Percentiles rank a stretch among this genome's conserved stretches.
Conservation (phyloP, 2,888 invertebrate species). For the Philonicus albiceps region DNA sequence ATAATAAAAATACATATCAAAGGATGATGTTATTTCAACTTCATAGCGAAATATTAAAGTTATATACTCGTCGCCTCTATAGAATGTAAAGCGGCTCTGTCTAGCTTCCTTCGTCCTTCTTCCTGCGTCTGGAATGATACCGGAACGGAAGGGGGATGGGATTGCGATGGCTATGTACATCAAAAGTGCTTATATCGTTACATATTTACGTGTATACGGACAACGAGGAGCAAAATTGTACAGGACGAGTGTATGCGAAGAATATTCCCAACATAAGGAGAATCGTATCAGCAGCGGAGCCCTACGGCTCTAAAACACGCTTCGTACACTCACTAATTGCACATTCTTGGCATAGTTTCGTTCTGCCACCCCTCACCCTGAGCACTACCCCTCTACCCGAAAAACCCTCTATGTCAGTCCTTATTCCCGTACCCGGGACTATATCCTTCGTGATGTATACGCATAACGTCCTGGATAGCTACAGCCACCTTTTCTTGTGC, state of each 20-base stretch:
- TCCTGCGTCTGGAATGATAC: background rate
- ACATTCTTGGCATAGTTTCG: constrained; percentile 97
- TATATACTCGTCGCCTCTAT: constrained; percentile 40
- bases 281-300: constrained; percentile 41
- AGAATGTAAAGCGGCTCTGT: constrained; percentile 35
- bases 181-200: constrained; percentile 34
- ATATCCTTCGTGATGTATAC: background rate
- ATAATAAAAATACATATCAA: constrained; percentile 40
- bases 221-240: constrained; percentile 14
- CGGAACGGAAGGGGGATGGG: background rate
- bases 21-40: constrained; percentile 46
- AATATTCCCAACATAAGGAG: constrained; percentile 37
- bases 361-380: constrained; percentile 67
- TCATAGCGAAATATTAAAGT: constrained; percentile 48
- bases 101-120: constrained; percentile 29
- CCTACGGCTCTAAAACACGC: constrained; percentile 52
- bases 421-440: background rate
- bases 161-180: constrained; percentile 23
- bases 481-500: constrained; percentile 31
- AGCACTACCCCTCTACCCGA: background rate
- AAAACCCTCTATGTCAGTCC: background rate
- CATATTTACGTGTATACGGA: constrained; percentile 28
- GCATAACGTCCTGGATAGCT: constrained; percentile 13
- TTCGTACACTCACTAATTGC: constrained; percentile 81
- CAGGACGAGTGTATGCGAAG: constrained; percentile 36